phyloP scores from a whole-genome alignment of 2,797 vertebrate species.

The Coregonus suidteri region DNA sequence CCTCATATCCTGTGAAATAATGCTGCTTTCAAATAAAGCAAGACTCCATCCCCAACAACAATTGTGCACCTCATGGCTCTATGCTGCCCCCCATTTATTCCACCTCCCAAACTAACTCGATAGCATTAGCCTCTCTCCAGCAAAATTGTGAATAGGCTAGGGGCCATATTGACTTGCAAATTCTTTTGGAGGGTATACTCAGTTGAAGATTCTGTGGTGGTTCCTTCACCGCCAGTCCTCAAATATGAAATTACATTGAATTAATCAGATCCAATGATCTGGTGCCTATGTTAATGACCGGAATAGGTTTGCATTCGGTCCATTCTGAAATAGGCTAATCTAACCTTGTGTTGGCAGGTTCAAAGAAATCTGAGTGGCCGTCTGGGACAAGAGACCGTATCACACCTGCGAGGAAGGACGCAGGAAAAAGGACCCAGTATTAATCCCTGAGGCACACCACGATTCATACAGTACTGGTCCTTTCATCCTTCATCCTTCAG shows the following conservation, averaged over 20 bases:
- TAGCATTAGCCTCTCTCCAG: too few species aligned
- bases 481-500: slow-evolving; percentile 59
- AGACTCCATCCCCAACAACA: too few species aligned
- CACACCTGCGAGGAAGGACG: slow-evolving; percentile 41
- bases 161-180: not conserved
- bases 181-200: not conserved
- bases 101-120: too few species aligned
- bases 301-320: not conserved
- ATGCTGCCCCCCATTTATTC: too few species aligned
- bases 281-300: not conserved
- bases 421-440: slow-evolving; percentile 32
- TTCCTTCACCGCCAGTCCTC: not conserved
- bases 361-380: slow-evolving; percentile 69
- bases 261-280: not conserved
- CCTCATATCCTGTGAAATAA: too few species aligned
- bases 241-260: not conserved
- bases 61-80: too few species aligned
- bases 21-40: too few species aligned
- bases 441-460: slow-evolving; percentile 3
- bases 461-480: slow-evolving; percentile 24
- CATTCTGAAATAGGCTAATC: not conserved
- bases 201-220: not conserved
- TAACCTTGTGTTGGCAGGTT: slow-evolving; percentile 62
- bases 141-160: too few species aligned
- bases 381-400: slow-evolving; percentile 24